Percentiles rank a stretch among this genome's conserved stretches.
Conservation (phyloP, 2,888 invertebrate species). For the Acrobasis consociella region DNA sequence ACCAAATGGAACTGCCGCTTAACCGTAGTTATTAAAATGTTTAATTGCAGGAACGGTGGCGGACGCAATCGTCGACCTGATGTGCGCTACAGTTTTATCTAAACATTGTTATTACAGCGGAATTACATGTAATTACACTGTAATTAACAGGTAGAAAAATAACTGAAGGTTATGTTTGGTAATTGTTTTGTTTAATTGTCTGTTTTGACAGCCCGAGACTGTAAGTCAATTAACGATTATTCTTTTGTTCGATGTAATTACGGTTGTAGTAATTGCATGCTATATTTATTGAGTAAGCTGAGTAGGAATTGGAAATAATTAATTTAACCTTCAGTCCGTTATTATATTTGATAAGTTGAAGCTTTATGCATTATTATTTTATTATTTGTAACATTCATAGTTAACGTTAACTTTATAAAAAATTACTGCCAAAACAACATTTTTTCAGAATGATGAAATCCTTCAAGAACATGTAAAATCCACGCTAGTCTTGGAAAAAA, state of each 20-base stretch:
- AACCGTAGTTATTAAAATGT: constrained; percentile 76
- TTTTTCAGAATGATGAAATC: too few species aligned
- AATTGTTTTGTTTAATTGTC: constrained; percentile 24
- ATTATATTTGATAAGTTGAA: too few species aligned
- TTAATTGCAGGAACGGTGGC: constrained; percentile 80
- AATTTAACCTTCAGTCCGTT: not conserved
- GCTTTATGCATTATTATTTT: too few species aligned
- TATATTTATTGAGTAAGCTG: not conserved
- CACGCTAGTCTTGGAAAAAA: too few species aligned
- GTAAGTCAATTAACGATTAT: constrained; percentile 8
- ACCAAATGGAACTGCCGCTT: constrained; percentile 45
- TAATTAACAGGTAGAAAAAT: constrained; percentile 57
- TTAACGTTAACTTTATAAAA: too few species aligned
- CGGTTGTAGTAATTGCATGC: not conserved
- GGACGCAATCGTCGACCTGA: constrained; percentile 63
- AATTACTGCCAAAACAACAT: too few species aligned
- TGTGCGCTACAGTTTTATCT: constrained; percentile 76
- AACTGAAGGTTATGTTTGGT: constrained; percentile 33
- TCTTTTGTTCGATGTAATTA: constrained; percentile 2
- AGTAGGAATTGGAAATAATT: not conserved
- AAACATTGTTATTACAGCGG: constrained; percentile 68
- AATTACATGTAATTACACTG: constrained; percentile 50
- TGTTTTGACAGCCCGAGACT: constrained; percentile 12
- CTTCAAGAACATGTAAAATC: too few species aligned
- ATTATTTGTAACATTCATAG: too few species aligned